A percentile compares a stretch with the other conserved stretches of the same genome.
phyloP scores from a whole-genome alignment of 2,113 vertebrate genomes.

The Sciurus niger region DNA sequence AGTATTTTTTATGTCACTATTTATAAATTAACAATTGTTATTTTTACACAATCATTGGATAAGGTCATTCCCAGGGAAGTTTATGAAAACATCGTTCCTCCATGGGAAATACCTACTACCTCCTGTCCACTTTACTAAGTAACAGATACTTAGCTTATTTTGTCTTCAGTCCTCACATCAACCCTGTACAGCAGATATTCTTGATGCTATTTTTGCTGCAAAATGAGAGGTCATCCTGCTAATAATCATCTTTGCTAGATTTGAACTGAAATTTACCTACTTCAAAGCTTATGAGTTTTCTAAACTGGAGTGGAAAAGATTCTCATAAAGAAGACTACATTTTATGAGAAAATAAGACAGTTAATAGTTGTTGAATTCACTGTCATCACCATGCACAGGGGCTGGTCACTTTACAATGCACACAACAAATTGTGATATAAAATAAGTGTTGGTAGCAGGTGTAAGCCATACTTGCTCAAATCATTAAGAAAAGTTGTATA shows the following conservation, averaged over 20 bases:
- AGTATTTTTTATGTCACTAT: not conserved
- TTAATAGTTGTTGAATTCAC: not conserved
- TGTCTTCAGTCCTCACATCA: not conserved
- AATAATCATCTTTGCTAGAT: not conserved
- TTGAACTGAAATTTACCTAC: not conserved
- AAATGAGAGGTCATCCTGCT: not conserved
- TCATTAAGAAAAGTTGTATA: not conserved
- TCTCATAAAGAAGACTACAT: not conserved
- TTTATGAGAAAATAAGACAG: not conserved
- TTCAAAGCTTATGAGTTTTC: not conserved
- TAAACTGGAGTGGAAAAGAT: not conserved
- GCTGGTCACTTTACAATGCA: not conserved
- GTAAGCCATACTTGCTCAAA: not conserved
- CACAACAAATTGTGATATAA: not conserved
- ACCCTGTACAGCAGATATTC: not conserved
- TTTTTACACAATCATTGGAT: slow-evolving; percentile 44
- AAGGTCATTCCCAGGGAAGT: slow-evolving; percentile 23
- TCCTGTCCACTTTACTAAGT: not conserved
- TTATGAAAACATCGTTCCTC: not conserved
- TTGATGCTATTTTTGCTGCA: not conserved
- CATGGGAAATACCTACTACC: not conserved
- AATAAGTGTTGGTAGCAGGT: not conserved
- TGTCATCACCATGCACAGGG: not conserved
- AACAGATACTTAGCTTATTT: not conserved
- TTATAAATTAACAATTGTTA: slow-evolving; percentile 27